A percentile compares a stretch with the other conserved stretches of the same genome.
Conservation (phyloP, 2,888 invertebrate genomes). For the Rugalucina vietnamica region DNA sequence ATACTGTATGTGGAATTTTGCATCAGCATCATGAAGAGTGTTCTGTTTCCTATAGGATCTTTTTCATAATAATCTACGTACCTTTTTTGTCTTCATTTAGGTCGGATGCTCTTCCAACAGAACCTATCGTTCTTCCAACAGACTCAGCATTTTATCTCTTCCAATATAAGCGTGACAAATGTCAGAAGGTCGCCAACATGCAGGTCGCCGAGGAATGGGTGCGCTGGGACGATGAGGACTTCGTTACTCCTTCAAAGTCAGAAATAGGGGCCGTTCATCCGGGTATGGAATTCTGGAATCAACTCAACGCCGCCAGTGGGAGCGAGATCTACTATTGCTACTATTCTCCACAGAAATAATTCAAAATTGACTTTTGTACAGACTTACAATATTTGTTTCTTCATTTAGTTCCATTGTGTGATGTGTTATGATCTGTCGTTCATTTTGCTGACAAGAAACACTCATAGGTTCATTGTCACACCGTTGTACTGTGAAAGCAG, state of each 20-base stretch:
- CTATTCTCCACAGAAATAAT: constrained; percentile 43
- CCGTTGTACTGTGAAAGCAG: too few relatives aligned
- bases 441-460: too few relatives aligned
- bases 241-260: constrained; percentile 59
- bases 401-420: too few relatives aligned
- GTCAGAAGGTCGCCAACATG: constrained; percentile 65
- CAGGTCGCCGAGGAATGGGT: constrained; percentile 60
- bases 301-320: constrained; percentile 59
- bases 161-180: constrained; percentile 61
- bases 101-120: constrained; percentile 57
- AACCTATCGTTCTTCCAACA: constrained; percentile 57
- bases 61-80: too few relatives aligned
- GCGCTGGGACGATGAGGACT: constrained; percentile 61
- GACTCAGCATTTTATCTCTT: constrained; percentile 64
- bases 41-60: too few relatives aligned
- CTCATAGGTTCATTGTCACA: too few relatives aligned
- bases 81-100: constrained; percentile 29
- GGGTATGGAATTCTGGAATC: constrained; percentile 64
- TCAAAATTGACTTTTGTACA: too few relatives aligned
- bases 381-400: too few relatives aligned
- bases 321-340: constrained; percentile 64
- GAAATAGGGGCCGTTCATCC: constrained; percentile 60
- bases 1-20: too few relatives aligned
- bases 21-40: too few relatives aligned
- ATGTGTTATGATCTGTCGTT: too few relatives aligned